A percentile compares a stretch with the other conserved stretches of the same genome.
Evolutionary conservation across 2,113 vertebrate genomes (phyloP).

Genomic region (Syngnathoides biaculeatus): DNA sequence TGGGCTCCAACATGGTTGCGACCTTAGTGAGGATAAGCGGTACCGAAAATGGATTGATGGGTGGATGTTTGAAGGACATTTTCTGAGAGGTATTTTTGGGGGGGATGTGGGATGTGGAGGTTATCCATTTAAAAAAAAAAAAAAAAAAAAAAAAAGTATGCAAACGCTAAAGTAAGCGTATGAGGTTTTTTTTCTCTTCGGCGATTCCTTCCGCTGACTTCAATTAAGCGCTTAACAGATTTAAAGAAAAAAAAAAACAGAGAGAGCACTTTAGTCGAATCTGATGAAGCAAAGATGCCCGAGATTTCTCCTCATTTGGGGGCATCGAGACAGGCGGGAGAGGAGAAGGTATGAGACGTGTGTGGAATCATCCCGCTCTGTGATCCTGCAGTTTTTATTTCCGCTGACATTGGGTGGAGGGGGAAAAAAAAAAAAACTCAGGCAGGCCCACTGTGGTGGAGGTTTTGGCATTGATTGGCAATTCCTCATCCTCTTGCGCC

Average conservation of each 20-base stretch:
- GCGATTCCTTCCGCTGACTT: conserved; percentile 29
- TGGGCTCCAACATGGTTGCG: too few species aligned
- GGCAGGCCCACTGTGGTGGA: conserved; percentile 51
- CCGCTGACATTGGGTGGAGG: conserved; percentile 40
- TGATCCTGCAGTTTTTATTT: conserved; percentile 43
- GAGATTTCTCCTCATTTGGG: conserved; percentile 17
- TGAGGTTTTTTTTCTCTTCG: neutral
- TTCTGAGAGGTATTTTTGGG: neutral
- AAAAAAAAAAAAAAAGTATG: too few species aligned
- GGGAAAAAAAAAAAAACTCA: conserved; percentile 13
- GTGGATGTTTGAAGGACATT: conserved; percentile 10
- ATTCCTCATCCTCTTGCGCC: conserved; percentile 6
- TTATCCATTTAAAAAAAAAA: conserved; percentile 9
- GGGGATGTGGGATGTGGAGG: too few species aligned
- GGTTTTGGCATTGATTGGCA: conserved; percentile 23
- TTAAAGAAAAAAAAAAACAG: conserved; percentile 15
- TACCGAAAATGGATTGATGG: too few species aligned
- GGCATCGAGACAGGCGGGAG: neutral
- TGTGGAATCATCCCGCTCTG: conserved; percentile 30
- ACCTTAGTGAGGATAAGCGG: too few species aligned
- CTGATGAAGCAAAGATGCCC: conserved; percentile 19
- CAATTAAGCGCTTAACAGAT: conserved; percentile 34
- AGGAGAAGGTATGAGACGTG: conserved; percentile 16
- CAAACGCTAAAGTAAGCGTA: conserved; percentile 14
- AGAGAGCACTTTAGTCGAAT: conserved; percentile 54